Base-by-base conservation (phyloP, 2,113 vertebrate genomes). In the Tenebrosternarchus preto region DNA sequence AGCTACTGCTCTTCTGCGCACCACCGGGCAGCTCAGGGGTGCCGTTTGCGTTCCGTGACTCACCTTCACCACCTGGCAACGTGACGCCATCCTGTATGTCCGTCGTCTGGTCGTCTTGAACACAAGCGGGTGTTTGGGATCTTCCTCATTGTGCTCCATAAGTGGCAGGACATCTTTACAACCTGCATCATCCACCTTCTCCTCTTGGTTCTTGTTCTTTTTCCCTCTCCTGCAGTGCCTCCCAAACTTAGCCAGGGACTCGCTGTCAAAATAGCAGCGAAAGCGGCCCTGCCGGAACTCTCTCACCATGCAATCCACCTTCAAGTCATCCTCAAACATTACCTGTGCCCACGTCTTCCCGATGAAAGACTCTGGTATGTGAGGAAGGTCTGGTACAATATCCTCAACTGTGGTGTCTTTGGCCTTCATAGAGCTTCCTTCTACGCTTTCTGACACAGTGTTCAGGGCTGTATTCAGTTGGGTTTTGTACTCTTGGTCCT, bases 341-440 rank as follows among this genome's bases (percentile, higher is more conserved):
- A 98, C 94, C 74, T 96, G 95, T 67, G 93, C 89, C 95, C 92
- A 94, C 0, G 92, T 95, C 87, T 98, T 96, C 60, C 95, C 96
- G 64, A 92, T 92, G 89, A 96, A 96, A 75, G 95, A 95, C 81
- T 92, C 90, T 88, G 96, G 95, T 82, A 96, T 90, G n/a, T 94
- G 89, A 71, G 92, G 90, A 33, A 95, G 93, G 55, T 87, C 90
- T 8, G 95, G 94, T 76, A 94, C 90, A 78, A 95, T 91, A 7
- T 92, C 88, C 69, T 96, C 94, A 27, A 88, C n/a, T 20, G 17
- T 73, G 22, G 71, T 85, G 82, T 89, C 72, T 72, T 85, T 3
- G 0, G 43, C 15, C 63, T 85, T 78, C 12, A 61, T 87, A 63
- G 68, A 69, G 24, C 19, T 85, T 57, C 25, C 20, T 59, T 29